phyloP scores from a whole-genome alignment of 2,113 vertebrate genomes.

The Oryzias celebensis region DNA sequence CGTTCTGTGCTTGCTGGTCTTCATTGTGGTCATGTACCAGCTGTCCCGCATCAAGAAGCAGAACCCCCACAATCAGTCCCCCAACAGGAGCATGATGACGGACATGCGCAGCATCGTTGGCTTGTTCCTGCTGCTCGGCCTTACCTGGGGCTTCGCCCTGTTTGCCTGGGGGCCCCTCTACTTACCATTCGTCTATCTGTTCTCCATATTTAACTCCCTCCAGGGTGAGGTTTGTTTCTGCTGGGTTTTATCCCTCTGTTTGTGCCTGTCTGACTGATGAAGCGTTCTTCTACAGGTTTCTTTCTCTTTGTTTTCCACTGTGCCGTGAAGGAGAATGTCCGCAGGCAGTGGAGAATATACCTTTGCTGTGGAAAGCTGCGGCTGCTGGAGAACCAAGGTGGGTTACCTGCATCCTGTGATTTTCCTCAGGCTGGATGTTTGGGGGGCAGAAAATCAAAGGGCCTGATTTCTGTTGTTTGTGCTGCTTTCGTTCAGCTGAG shows the following conservation, averaged over 20 bases:
- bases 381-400: constrained; percentile 90
- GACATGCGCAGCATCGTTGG: constrained; percentile 88
- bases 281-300: constrained; percentile 79
- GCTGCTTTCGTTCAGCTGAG: neutral
- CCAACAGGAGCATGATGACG: constrained; percentile 79
- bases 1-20: constrained; percentile 86
- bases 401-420: neutral
- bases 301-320: constrained; percentile 97
- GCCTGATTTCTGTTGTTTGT: neutral
- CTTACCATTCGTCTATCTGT: constrained; percentile 89
- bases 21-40: constrained; percentile 92
- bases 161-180: constrained; percentile 90
- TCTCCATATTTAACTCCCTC: constrained; percentile 91
- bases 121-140: constrained; percentile 89
- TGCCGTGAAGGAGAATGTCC: constrained; percentile 90
- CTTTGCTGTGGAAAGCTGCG: constrained; percentile 92
- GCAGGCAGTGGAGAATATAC: constrained; percentile 89
- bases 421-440: neutral
- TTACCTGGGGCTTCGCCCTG: constrained; percentile 96
- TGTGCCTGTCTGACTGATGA: constrained; percentile 3
- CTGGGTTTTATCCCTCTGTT: neutral
- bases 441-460: neutral
- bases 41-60: constrained; percentile 91
- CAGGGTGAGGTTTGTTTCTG: constrained; percentile 80
- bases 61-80: constrained; percentile 87